Evolutionary conservation across 2,113 vertebrate genomes (phyloP).

Genomic region (Garra rufa): DNA sequence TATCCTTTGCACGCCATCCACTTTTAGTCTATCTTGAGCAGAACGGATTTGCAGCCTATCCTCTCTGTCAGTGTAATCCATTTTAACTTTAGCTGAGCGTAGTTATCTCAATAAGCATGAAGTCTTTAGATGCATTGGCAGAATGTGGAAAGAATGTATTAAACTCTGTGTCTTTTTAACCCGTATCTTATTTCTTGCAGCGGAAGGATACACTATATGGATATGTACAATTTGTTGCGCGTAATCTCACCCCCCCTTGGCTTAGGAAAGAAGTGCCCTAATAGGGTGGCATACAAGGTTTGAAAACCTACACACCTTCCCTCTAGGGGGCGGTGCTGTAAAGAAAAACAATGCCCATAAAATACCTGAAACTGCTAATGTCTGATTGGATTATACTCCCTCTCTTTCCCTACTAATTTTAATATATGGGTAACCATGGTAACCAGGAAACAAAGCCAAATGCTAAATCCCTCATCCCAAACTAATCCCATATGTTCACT

Average conservation of each 20-base stretch:
- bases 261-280: conserved; percentile 97
- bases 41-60: conserved; percentile 47
- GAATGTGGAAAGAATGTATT: conserved; percentile 2
- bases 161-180: conserved; percentile 61
- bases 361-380: conserved; percentile 42
- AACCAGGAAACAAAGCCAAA: conserved; percentile 71
- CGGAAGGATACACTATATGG: conserved; percentile 94
- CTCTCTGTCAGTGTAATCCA: conserved; percentile 49
- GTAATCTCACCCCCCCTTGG: conserved; percentile 95
- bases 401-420: conserved; percentile 63
- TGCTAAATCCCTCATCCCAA: conserved; percentile 34
- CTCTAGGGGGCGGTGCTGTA: conserved; percentile 60
- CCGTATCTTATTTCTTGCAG: conserved; percentile 85
- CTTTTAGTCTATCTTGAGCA: conserved; percentile 43
- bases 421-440: conserved; percentile 70
- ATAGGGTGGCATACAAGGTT: conserved; percentile 98
- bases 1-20: conserved; percentile 48
- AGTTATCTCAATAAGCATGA: conserved; percentile 9
- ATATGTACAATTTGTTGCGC: conserved; percentile 97
- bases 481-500: conserved; percentile 20
- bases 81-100: neutral
- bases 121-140: neutral
- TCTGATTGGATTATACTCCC: conserved; percentile 54
- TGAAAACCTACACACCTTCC: conserved; percentile 79
- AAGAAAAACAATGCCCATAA: conserved; percentile 64